Conservation (phyloP, 2,113 vertebrate species). For the Corvus cornix region DNA sequence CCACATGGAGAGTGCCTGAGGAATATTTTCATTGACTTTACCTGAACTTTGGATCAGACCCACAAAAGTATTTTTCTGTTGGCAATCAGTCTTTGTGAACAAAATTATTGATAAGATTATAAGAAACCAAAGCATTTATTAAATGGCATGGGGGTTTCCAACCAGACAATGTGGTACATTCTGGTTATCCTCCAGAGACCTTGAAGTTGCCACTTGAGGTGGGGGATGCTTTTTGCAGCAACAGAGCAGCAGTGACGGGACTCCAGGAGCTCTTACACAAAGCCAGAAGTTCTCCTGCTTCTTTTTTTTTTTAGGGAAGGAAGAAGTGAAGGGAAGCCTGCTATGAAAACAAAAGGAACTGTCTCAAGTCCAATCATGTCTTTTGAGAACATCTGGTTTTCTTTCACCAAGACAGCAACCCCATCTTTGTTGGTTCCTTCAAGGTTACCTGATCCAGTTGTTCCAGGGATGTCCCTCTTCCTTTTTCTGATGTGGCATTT, state of each 20-base stretch:
- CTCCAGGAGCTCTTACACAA: neutral
- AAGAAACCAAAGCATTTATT: neutral
- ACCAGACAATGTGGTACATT: neutral
- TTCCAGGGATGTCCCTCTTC: neutral
- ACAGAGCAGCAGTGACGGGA: neutral
- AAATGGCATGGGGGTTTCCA: neutral
- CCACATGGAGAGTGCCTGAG: neutral
- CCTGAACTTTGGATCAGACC: neutral
- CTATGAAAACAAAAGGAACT: neutral
- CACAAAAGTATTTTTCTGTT: neutral
- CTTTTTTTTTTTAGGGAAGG: neutral
- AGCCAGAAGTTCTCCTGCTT: neutral
- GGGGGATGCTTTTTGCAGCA: neutral
- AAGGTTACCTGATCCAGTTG: neutral
- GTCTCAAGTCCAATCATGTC: rapidly evolving
- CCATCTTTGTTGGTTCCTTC: neutral
- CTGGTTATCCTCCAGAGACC: neutral
- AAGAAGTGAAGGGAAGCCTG: neutral
- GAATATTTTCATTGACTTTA: neutral
- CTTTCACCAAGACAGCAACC: neutral
- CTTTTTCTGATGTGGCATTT: neutral
- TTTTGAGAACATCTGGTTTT: neutral
- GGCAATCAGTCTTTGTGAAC: neutral
- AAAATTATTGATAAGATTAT: neutral
- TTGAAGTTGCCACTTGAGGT: neutral